Percentiles rank a stretch among this genome's conserved stretches.
phyloP scores from a whole-genome alignment of 2,797 vertebrate genomes.

The Mormyrus proboscirostris region DNA sequence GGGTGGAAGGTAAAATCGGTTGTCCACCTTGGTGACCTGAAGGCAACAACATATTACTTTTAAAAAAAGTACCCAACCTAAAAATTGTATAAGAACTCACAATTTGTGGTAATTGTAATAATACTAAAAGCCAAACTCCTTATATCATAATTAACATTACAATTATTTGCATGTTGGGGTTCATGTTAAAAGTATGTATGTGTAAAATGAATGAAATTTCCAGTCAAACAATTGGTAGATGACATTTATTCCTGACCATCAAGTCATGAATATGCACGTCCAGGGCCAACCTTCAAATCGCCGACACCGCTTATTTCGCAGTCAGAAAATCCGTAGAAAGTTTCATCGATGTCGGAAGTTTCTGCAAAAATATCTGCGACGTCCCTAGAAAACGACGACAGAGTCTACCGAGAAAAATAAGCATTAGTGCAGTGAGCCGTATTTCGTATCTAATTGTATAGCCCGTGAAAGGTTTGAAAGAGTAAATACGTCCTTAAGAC shows the following conservation, averaged over 20 bases:
- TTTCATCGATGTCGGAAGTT: constrained; percentile 50
- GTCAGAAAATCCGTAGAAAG: constrained; percentile 62
- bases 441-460: not conserved
- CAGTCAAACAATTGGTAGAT: not conserved
- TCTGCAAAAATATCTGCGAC: constrained; percentile 51
- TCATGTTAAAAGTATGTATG: not conserved
- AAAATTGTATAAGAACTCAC: not conserved
- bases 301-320: constrained; percentile 36
- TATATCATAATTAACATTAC: not conserved
- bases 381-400: constrained; percentile 18
- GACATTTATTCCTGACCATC: not conserved
- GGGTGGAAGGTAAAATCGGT: not conserved
- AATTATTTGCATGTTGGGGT: not conserved
- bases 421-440: not conserved
- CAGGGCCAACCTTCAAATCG: constrained; percentile 31
- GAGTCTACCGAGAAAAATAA: constrained; percentile 16
- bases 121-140: not conserved
- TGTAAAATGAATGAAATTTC: not conserved
- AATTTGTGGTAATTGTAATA: not conserved
- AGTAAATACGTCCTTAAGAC: not conserved
- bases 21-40: too few species aligned
- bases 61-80: not conserved
- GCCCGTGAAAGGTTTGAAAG: not conserved
- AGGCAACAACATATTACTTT: not conserved
- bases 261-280: not conserved